Evolutionary conservation across 1,140 invertebrate species (phyloP).

Genomic region (Trigoniulus corallinus): DNA sequence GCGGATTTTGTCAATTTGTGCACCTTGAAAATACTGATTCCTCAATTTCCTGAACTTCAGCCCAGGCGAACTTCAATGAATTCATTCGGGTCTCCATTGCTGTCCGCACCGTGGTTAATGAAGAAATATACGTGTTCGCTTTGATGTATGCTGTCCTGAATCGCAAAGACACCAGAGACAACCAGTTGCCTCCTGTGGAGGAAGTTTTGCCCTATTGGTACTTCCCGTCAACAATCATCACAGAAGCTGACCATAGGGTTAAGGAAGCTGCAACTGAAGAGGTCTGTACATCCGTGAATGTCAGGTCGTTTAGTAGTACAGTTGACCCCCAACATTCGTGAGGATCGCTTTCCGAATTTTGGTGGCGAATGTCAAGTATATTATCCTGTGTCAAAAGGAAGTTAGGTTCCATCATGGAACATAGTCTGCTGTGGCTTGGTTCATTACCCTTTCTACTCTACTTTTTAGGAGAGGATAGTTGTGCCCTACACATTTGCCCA

Average conservation of each 20-base stretch:
- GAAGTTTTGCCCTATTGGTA: constrained; percentile 13
- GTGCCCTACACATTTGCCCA: constrained; percentile 28
- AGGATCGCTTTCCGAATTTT: no score
- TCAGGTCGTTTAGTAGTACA: neutral
- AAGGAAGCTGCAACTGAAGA: neutral
- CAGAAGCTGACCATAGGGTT: constrained; percentile 3
- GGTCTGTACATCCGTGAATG: neutral
- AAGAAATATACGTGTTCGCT: constrained; percentile 18
- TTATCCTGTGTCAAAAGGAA: neutral
- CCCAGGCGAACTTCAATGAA: neutral
- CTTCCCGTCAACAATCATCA: constrained; percentile 11
- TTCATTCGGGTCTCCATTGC: constrained; percentile 1
- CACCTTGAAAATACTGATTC: neutral
- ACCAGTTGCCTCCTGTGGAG: constrained; percentile 13
- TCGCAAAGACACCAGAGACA: constrained; percentile 10
- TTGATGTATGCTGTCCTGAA: constrained; percentile 14
- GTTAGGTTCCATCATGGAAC: neutral
- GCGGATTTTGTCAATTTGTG: neutral
- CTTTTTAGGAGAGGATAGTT: constrained; percentile 9
- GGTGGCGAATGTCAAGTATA: neutral
- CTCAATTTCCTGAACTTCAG: neutral
- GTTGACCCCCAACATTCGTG: no score
- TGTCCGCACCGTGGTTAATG: constrained; percentile 16
- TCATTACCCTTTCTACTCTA: neutral
- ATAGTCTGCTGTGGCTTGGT: neutral